These are phyloP conservation scores for Characodon lateralis DNA, from an alignment of 2,797 vertebrate species.

Conservation along the genomic window DNA sequence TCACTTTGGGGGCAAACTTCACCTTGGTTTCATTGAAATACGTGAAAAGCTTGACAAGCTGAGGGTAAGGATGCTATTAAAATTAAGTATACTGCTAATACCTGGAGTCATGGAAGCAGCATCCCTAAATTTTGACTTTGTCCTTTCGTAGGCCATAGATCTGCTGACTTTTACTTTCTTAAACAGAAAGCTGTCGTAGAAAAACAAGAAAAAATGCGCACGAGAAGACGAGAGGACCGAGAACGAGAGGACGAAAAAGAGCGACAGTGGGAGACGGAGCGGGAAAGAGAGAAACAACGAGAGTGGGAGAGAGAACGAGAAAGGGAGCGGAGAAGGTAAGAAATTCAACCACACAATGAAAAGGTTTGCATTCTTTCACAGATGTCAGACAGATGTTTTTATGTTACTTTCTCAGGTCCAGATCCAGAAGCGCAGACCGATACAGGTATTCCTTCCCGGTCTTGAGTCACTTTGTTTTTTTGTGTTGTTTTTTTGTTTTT, in stretches of 20 bases:
- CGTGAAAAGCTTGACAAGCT: conserved; percentile 97
- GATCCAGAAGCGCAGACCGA: conserved; percentile 82
- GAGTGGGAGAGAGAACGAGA: conserved; percentile 67
- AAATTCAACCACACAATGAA: neutral
- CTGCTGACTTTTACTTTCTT: neutral
- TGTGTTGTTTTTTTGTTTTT: neutral
- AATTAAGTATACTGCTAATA: no score
- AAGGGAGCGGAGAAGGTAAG: conserved; percentile 76
- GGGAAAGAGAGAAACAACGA: conserved; percentile 82
- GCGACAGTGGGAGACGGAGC: conserved; percentile 80
- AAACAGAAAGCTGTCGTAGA: conserved; percentile 92
- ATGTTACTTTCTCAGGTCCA: conserved; percentile 66
- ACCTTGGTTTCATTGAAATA: conserved; percentile 98
- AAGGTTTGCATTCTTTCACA: neutral
- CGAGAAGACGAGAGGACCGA: conserved; percentile 80
- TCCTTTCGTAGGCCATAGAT: no score
- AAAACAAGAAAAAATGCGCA: conserved; percentile 93
- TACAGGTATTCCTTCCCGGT: conserved; percentile 70
- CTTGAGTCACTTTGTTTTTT: neutral
- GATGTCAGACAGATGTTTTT: neutral
- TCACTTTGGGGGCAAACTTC: conserved; percentile 98
- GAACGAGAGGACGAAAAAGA: conserved; percentile 78
- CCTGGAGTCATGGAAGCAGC: neutral
- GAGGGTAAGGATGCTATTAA: conserved; percentile 77
- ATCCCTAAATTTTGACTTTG: neutral